These are phyloP conservation scores for Phyllotreta striolata DNA, from an alignment of 2,888 invertebrate species.

Conservation along the genomic window DNA sequence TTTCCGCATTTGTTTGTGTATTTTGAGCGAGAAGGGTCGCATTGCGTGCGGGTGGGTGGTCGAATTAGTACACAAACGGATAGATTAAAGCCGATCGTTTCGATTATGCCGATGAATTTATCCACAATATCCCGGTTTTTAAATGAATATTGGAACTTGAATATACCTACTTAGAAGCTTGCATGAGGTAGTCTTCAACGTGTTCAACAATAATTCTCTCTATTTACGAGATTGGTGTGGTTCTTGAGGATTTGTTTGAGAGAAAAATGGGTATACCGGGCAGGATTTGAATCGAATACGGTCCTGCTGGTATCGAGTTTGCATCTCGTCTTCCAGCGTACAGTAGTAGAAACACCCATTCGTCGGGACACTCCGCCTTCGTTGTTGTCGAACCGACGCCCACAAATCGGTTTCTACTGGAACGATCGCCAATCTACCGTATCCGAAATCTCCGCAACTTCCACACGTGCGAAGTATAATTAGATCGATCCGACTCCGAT, in stretches of 20 bases:
- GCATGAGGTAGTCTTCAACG: too few species aligned
- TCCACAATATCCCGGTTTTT: too few species aligned
- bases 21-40: too few species aligned
- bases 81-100: too few species aligned
- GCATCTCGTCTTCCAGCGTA: constrained; percentile 28
- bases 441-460: constrained; percentile 6
- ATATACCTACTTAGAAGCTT: too few species aligned
- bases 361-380: constrained; percentile 43
- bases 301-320: constrained; percentile 24
- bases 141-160: too few species aligned
- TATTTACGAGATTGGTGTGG: too few species aligned
- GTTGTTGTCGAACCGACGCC: constrained; percentile 41
- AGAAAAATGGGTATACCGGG: neutral
- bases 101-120: too few species aligned
- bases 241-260: neutral
- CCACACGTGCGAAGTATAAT: neutral
- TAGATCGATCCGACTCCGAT: constrained; percentile 10
- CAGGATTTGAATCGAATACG: neutral
- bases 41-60: too few species aligned
- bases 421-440: neutral
- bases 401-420: constrained; percentile 29
- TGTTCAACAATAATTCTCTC: too few species aligned
- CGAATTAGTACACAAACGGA: too few species aligned
- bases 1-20: too few species aligned
- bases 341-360: constrained; percentile 42